Evolutionary conservation across 1,140 invertebrate species (phyloP).

Genomic region (Hyphantria cunea): DNA sequence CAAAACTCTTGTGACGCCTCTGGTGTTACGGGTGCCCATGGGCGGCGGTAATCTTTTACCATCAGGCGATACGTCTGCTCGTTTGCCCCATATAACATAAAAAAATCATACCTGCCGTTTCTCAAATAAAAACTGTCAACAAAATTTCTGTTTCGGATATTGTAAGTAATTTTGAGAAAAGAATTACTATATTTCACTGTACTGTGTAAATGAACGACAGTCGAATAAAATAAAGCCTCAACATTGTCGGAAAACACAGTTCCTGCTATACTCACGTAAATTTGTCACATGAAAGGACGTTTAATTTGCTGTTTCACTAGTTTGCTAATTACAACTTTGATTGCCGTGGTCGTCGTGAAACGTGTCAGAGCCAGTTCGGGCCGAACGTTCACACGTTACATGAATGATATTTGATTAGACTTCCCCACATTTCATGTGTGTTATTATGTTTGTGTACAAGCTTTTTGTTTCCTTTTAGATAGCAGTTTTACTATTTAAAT

Average conservation of each 20-base stretch:
- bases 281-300: constrained; percentile 68
- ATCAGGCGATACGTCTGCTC: no score
- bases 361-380: constrained; percentile 37
- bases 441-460: neutral
- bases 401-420: constrained; percentile 20
- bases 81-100: no score
- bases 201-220: neutral
- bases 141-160: no score
- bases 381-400: constrained; percentile 1
- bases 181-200: neutral
- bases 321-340: constrained; percentile 75
- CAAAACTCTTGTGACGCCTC: no score
- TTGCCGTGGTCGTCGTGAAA: constrained; percentile 58
- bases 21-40: no score
- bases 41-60: no score
- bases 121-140: no score
- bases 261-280: constrained; percentile 43
- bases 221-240: neutral
- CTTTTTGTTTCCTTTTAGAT: neutral
- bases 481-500: no score
- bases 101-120: no score
- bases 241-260: constrained; percentile 8
- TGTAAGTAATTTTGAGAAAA: neutral
- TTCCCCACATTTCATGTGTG: neutral
- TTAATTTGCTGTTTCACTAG: constrained; percentile 74